These are phyloP conservation scores for Aplidium turbinatum DNA, from an alignment of 23 tunicate species.

Conservation along the genomic window DNA sequence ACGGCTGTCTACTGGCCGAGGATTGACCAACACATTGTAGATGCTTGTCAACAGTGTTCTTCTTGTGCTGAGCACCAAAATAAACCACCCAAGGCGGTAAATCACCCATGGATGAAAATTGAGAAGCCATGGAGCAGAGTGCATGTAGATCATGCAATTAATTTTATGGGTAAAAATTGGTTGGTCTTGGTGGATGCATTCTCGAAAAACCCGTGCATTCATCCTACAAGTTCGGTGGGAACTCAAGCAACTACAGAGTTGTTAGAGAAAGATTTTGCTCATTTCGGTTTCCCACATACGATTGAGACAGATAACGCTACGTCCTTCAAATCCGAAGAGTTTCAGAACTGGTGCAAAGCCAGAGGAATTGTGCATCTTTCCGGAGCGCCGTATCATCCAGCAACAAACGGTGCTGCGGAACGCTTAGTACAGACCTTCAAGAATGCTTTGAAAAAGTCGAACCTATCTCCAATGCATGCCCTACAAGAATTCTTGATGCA, in stretches of 20 bases:
- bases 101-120: slow-evolving; percentile 10
- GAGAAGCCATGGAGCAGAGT: slow-evolving; percentile 12
- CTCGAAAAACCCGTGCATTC: slow-evolving; percentile 7
- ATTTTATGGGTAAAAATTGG: slow-evolving; percentile 1
- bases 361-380: neutral
- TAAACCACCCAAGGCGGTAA: neutral
- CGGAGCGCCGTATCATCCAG: neutral
- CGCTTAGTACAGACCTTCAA: neutral
- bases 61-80: neutral
- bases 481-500: neutral
- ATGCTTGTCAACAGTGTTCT: neutral
- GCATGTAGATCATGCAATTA: slow-evolving; percentile 12
- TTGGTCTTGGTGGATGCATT: slow-evolving; percentile 8
- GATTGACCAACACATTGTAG: neutral
- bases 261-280: neutral
- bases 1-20: neutral
- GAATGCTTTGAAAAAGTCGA: neutral
- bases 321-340: neutral
- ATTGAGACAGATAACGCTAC: neutral
- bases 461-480: neutral
- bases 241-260: neutral
- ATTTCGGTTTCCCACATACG: neutral
- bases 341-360: neutral
- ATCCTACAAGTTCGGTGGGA: neutral
- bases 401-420: neutral